These are phyloP conservation scores for Exocentrus adspersus DNA, from an alignment of 2,888 invertebrate genomes.

Conservation along the genomic window DNA sequence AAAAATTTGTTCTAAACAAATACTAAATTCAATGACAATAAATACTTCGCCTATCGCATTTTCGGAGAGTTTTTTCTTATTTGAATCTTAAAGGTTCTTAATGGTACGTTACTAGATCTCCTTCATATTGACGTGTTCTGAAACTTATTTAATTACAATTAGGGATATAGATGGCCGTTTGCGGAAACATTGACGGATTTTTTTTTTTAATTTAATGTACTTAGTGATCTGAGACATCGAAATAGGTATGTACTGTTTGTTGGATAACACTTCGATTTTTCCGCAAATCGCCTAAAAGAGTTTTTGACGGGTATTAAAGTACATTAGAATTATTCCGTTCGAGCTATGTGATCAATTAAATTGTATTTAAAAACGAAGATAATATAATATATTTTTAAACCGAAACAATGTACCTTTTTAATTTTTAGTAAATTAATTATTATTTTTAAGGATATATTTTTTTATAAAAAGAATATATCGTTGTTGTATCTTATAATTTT, in stretches of 20 bases:
- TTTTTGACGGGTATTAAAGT: conserved; percentile 63
- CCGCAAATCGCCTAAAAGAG: conserved; percentile 43
- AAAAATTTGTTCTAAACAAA: conserved; percentile 48
- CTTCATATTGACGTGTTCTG: conserved; percentile 49
- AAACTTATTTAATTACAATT: conserved; percentile 40
- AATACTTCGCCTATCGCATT: conserved; percentile 38
- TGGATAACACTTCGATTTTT: conserved; percentile 20
- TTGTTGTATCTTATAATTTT: conserved; percentile 61
- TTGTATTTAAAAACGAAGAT: conserved; percentile 59
- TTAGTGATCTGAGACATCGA: conserved; percentile 46
- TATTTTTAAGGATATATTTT: conserved; percentile 58
- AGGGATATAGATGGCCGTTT: conserved; percentile 22
- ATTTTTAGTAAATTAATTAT: conserved; percentile 51
- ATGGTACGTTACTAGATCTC: conserved; percentile 50
- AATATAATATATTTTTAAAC: conserved; percentile 56
- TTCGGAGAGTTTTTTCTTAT: conserved; percentile 38
- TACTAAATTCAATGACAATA: conserved; percentile 45
- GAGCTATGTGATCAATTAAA: conserved; percentile 60
- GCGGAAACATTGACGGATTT: conserved; percentile 29
- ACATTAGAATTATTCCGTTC: conserved; percentile 61
- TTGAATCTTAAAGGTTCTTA: conserved; percentile 44
- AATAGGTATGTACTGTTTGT: conserved; percentile 35
- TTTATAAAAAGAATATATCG: conserved; percentile 58
- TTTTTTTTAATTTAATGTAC: conserved; percentile 22
- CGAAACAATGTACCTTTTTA: conserved; percentile 60